These are phyloP conservation scores for Clarias gariepinus DNA, from an alignment of 2,113 vertebrate species.

Conservation along the genomic window DNA sequence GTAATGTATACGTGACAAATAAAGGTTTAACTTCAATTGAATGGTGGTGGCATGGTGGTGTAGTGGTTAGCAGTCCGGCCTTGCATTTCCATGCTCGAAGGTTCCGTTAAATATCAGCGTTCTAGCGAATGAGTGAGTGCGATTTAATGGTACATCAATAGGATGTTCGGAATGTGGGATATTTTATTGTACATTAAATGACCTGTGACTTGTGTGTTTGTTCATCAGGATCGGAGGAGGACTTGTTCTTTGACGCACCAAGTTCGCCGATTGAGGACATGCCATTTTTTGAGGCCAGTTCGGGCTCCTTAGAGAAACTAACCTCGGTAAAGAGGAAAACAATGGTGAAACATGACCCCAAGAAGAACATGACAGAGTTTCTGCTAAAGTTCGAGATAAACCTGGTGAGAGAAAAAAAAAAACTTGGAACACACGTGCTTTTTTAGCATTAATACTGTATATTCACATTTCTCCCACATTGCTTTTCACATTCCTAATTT, in stretches of 20 bases:
- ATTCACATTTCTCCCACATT: neutral
- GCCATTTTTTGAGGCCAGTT: slow-evolving; percentile 74
- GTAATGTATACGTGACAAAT: no score
- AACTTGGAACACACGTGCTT: no score
- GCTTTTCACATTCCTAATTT: neutral
- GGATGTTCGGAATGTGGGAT: neutral
- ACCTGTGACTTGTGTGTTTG: slow-evolving; percentile 6
- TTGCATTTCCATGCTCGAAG: no score
- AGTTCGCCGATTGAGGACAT: slow-evolving; percentile 84
- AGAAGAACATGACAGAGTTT: slow-evolving; percentile 88
- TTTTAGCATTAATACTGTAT: neutral
- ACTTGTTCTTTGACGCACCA: slow-evolving; percentile 90
- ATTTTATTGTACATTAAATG: neutral
- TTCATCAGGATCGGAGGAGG: slow-evolving; percentile 83
- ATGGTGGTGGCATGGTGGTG: no score
- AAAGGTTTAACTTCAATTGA: no score
- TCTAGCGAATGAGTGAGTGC: no score
- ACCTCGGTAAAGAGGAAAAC: slow-evolving; percentile 65
- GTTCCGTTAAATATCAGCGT: no score
- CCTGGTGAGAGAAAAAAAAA: slow-evolving; percentile 71
- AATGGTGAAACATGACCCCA: slow-evolving; percentile 71
- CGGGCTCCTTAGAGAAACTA: slow-evolving; percentile 58
- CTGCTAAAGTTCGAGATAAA: slow-evolving; percentile 87
- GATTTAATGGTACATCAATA: neutral
- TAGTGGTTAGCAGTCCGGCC: no score